Base-by-base conservation (phyloP, 2,113 vertebrate species). In the Stigmatopora argus region DNA sequence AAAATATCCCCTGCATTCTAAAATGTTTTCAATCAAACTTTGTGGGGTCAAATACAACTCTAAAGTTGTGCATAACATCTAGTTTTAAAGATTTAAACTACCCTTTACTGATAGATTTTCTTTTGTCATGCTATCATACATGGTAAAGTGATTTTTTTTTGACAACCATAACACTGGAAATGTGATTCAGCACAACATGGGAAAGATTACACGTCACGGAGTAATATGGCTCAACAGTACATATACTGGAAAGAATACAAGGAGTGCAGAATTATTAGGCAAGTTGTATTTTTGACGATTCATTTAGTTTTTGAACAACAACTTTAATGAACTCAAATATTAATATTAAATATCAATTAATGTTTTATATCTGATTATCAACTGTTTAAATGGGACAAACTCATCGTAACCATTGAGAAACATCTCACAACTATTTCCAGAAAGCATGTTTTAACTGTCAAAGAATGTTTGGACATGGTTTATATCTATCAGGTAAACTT, bases 401-500 rank as follows among this genome's bases (percentile, higher is more conserved):
- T 31, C 26, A 31, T 31, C 26, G 26, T 31, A 31, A 31, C 26
- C 26, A 31, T 31, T 31, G 26, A 31, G 26, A 31, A 31, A 31
- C 26, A 31, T 31, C 26, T 31, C 26, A 2, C 26, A 31, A 31
- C 26, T 31, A 31, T 31, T 31, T 31, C 26, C 26, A 31, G 26
- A 31, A 31, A 31, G 26, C 26, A 31, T 31, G 34, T 3, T 66
- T 62, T 4, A 15, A n/a, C 48, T 23, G 31, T 51, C 19, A 11
- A 55, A 44, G 17, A 10, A 35, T 62, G 52, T 52, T 63, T 31
- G 69, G 45, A 35, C 68, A 19, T 26, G 62, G 81, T 87, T 88
- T 88, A 86, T 78, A 78, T 76, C 69, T 60, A 78, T 74, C 87
- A 89, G 88, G 88, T 90, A 86, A 87, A 90, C 86, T 77, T 73